Base-by-base conservation (phyloP, 2,888 invertebrate species). In the Hyppa rectilinea region DNA sequence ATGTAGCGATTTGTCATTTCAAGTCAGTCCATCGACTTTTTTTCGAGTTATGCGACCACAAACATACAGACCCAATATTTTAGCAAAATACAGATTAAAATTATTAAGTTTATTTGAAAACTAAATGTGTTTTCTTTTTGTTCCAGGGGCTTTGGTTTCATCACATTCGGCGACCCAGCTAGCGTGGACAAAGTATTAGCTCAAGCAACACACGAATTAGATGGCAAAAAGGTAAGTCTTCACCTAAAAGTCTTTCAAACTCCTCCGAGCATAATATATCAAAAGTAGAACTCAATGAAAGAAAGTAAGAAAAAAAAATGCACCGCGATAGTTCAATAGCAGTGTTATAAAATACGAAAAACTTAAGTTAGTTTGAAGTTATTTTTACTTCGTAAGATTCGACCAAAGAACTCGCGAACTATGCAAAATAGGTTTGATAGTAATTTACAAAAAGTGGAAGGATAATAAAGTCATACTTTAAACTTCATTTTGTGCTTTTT, bases 151-250 rank as follows among this genome's bases (percentile, higher is more conserved):
- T 99, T 99, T 96, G 99, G 99, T 93, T 99, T 99, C 97, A 99
- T 99, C 97, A 99, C 99, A 96, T 99, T 99, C 97, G 98, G 98
- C 96, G 99, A 99, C 96, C 98, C 99, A 92, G 97, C 98, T 96
- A 98, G 99, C 97, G 99, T 99, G 97, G 99, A 99, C 97, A 99
- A 99, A 97, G 99, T 99, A 95, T 97, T 99, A 97, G 98, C 98
- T 95, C 98, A 99, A 97, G 98, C 98, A 96, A 98, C 98, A 96
- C 99, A 99, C 96, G 99, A 99, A 97, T 97, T 99, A 97, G 99
- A 99, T 96, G 99, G 99, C 94, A 99, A 99, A 98, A 99, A 99
- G 98, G 99, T 99, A 97, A 97, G 97, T 55, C 43, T 53, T 49
- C 14, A 43, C 9, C 50, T 36, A 49, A 63, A 53, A 9, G 31